Conservation (phyloP, 1,140 invertebrate species). For the Plectus sambesii region DNA sequence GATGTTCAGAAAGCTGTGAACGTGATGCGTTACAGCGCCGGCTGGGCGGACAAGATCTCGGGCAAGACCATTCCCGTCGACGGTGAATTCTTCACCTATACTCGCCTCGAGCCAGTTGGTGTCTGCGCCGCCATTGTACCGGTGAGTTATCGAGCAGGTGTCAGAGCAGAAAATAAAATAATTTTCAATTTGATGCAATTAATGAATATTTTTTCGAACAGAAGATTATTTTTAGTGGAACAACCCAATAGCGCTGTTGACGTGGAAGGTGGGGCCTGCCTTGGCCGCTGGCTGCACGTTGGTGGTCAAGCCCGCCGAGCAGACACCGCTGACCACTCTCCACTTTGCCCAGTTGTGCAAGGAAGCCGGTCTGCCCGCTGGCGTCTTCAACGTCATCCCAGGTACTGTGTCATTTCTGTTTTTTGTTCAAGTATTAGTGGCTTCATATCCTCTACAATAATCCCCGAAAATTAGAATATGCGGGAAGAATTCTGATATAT, state of each 20-base stretch:
- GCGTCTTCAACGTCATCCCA: slow-evolving; percentile 60
- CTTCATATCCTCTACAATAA: too few species aligned
- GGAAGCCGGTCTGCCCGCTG: slow-evolving; percentile 71
- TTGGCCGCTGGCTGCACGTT: slow-evolving; percentile 74
- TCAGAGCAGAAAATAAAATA: too few species aligned
- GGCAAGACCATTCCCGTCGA: slow-evolving; percentile 70
- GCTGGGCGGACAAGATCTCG: slow-evolving; percentile 74
- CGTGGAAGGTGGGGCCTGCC: slow-evolving; percentile 86
- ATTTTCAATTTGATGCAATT: too few species aligned
- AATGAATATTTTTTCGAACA: too few species aligned
- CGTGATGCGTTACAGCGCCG: slow-evolving; percentile 76
- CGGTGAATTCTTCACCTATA: slow-evolving; percentile 66
- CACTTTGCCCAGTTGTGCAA: slow-evolving; percentile 64
- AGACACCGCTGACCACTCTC: slow-evolving; percentile 77
- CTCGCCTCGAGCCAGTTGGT: slow-evolving; percentile 82
- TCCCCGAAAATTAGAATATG: too few species aligned
- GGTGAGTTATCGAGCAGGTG: too few species aligned
- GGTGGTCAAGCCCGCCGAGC: slow-evolving; percentile 81
- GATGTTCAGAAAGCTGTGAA: too few species aligned
- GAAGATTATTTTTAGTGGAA: slow-evolving; percentile 66
- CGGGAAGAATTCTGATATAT: too few species aligned
- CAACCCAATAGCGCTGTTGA: slow-evolving; percentile 84
- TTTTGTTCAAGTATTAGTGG: too few species aligned
- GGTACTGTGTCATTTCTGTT: too few species aligned
- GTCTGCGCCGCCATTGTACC: too few species aligned